These are phyloP conservation scores for Syngnathus rostellatus DNA, from an alignment of 2,797 vertebrate species.

Conservation along the genomic window DNA sequence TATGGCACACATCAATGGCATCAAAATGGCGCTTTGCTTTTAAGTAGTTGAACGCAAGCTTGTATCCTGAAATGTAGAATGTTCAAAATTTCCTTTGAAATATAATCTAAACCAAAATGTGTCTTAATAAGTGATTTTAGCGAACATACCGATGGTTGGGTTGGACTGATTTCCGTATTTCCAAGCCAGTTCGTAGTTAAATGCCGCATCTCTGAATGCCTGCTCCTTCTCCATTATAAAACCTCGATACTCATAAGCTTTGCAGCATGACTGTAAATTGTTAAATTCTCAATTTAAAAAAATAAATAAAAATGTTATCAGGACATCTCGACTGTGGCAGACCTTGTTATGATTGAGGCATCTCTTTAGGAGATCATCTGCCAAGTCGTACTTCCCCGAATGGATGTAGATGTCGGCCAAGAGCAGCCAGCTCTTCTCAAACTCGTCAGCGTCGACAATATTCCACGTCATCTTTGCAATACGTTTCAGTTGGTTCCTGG, in stretches of 20 bases:
- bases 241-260: conserved; percentile 96
- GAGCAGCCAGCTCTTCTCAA: conserved; percentile 96
- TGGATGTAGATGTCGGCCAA: conserved; percentile 97
- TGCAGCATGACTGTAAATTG: conserved; percentile 83
- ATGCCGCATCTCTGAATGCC: conserved; percentile 85
- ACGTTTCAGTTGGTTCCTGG: conserved; percentile 91
- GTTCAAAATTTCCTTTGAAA: conserved; percentile 17
- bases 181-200: conserved; percentile 96
- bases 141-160: conserved; percentile 80
- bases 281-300: neutral
- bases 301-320: no score
- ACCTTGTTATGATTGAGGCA: conserved; percentile 92
- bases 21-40: conserved; percentile 93
- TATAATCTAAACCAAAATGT: neutral
- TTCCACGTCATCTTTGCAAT: conserved; percentile 97
- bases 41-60: conserved; percentile 95
- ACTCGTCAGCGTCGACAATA: conserved; percentile 88
- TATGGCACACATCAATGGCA: conserved; percentile 90
- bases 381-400: conserved; percentile 93
- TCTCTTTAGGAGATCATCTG: conserved; percentile 82
- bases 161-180: conserved; percentile 87
- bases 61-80: conserved; percentile 80
- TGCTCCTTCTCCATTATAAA: conserved; percentile 99
- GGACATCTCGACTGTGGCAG: neutral
- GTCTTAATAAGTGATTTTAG: conserved; percentile 11